A percentile compares a stretch with the other conserved stretches of the same genome.
Conservation (phyloP, 2,888 invertebrate species). For the Tetanocera ferruginea region DNA sequence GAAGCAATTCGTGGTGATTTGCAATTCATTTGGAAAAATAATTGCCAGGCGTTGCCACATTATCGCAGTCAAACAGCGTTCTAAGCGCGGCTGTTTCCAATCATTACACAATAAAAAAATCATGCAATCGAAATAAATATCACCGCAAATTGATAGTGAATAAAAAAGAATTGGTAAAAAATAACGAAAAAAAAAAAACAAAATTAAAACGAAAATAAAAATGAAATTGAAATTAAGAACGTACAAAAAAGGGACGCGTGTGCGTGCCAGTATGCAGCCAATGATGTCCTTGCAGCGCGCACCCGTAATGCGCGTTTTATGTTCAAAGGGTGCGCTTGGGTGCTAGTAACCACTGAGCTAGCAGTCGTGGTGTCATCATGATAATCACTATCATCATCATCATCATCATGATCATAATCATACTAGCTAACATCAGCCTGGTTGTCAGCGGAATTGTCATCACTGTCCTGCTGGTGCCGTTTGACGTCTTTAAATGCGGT, state of each 20-base stretch:
- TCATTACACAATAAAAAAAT: constrained; percentile 33
- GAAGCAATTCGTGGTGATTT: constrained; percentile 21
- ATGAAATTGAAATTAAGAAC: constrained; percentile 43
- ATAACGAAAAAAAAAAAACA: constrained; percentile 14
- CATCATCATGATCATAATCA: not conserved
- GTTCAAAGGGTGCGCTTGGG: constrained; percentile 25
- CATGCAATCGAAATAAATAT: constrained; percentile 36
- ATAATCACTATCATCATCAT: not conserved
- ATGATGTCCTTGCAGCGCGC: constrained; percentile 8
- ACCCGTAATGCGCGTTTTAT: not conserved
- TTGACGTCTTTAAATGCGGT: constrained; percentile 14
- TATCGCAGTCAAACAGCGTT: constrained; percentile 20
- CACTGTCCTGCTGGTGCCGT: not conserved
- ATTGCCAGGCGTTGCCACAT: constrained; percentile 45
- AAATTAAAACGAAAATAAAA: constrained; percentile 38
- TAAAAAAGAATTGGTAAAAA: not conserved
- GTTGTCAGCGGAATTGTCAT: not conserved
- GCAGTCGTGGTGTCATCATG: not conserved
- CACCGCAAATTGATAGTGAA: constrained; percentile 28
- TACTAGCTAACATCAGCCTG: not conserved
- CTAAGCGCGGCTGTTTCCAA: constrained; percentile 8
- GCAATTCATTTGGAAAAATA: constrained; percentile 45
- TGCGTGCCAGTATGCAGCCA: constrained; percentile 4
- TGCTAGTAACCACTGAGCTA: not conserved
- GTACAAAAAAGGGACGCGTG: constrained; percentile 43